phyloP scores from a whole-genome alignment of 2,113 vertebrate species.

The Pangasianodon gigas region DNA sequence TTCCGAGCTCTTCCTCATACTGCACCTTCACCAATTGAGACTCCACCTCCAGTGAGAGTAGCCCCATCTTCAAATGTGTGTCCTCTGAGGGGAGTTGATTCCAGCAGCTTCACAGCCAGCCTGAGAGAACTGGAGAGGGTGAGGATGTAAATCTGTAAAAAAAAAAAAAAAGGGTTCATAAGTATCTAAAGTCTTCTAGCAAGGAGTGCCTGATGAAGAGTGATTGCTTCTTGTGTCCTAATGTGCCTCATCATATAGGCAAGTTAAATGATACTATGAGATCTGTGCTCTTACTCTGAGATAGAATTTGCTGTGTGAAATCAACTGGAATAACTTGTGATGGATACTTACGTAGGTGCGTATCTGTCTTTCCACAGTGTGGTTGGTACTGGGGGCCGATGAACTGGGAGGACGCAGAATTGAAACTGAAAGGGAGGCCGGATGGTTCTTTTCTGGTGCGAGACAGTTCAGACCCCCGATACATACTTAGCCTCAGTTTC shows the following conservation, averaged over 20 bases:
- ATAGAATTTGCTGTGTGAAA: neutral
- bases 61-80: slow-evolving; percentile 80
- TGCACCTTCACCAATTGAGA: slow-evolving; percentile 63
- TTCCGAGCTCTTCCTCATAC: slow-evolving; percentile 80
- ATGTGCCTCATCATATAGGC: neutral
- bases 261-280: neutral
- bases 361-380: slow-evolving; percentile 70
- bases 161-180: neutral
- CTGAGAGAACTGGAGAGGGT: slow-evolving; percentile 93
- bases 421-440: slow-evolving; percentile 94
- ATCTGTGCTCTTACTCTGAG: neutral
- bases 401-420: slow-evolving; percentile 97
- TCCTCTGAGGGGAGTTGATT: slow-evolving; percentile 82
- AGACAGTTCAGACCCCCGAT: slow-evolving; percentile 94
- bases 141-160: neutral
- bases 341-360: neutral
- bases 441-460: slow-evolving; percentile 95
- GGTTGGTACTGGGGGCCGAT: slow-evolving; percentile 98
- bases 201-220: neutral
- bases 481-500: slow-evolving; percentile 97
- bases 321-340: neutral
- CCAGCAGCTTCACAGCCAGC: slow-evolving; percentile 92
- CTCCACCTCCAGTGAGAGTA: slow-evolving; percentile 69
- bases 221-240: neutral
- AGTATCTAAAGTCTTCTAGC: neutral